A percentile compares a stretch with the other conserved stretches of the same genome.
Conservation (phyloP, 1,140 invertebrate genomes). For the Panagrolaimus sp. region DNA sequence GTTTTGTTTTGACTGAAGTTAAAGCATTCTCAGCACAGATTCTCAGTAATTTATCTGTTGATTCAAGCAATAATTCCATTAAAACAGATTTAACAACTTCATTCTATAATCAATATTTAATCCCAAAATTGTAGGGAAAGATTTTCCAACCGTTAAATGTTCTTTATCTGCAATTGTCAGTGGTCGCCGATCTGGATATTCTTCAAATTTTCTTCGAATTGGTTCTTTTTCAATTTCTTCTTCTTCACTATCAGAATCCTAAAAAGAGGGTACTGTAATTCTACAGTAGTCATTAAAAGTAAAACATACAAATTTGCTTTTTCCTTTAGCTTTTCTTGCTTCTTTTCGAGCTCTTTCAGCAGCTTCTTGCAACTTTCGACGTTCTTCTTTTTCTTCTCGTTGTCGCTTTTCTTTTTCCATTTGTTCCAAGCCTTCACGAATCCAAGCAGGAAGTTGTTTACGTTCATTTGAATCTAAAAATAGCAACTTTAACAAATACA, state of each 20-base stretch:
- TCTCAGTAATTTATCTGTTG: background rate
- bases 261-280: too few species aligned
- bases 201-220: background rate
- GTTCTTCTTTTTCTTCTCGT: background rate
- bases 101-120: background rate
- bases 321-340: too few species aligned
- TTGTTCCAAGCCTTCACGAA: conserved; percentile 4
- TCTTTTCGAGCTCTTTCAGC: too few species aligned
- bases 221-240: background rate
- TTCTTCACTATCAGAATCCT: too few species aligned
- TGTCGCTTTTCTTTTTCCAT: conserved; percentile 11
- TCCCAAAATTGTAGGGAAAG: background rate
- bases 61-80: background rate
- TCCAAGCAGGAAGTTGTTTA: background rate
- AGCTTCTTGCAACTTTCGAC: too few species aligned
- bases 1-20: background rate
- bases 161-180: background rate
- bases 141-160: background rate
- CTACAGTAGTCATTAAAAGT: too few species aligned
- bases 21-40: conserved; percentile 2
- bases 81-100: background rate
- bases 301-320: too few species aligned
- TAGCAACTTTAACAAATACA: background rate
- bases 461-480: background rate
- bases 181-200: background rate